Conservation (phyloP, 2,797 vertebrate species). For the Muraenolepis orangiensis region DNA sequence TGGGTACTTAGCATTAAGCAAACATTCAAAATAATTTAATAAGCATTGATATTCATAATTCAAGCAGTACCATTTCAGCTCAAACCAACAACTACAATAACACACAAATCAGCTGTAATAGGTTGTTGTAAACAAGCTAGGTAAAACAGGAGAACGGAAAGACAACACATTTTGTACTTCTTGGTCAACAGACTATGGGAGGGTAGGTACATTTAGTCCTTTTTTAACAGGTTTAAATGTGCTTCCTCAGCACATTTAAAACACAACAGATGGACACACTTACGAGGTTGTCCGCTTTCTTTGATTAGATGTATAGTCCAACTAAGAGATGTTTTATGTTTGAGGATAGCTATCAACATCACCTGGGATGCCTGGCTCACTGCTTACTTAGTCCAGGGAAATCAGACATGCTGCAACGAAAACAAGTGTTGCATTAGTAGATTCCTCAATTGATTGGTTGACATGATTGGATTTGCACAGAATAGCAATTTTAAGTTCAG, state of each 20-base stretch:
- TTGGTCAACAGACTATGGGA: neutral
- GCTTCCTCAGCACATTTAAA: neutral
- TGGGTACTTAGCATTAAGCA: constrained; percentile 2
- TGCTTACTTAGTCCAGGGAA: neutral
- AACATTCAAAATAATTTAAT: constrained; percentile 1
- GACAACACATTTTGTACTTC: neutral
- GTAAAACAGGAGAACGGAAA: neutral
- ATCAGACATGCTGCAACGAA: neutral
- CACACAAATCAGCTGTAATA: neutral
- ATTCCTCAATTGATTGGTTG: neutral
- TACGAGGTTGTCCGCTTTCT: neutral
- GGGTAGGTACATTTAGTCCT: neutral
- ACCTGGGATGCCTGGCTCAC: neutral
- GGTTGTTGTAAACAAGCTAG: neutral
- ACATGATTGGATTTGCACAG: neutral
- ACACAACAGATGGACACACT: constrained; percentile 7
- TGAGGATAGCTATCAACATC: neutral
- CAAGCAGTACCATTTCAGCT: neutral
- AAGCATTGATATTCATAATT: neutral
- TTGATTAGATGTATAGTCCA: neutral
- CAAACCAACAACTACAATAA: neutral
- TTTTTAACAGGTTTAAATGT: constrained; percentile 14
- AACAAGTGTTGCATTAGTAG: neutral
- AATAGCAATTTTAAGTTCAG: neutral
- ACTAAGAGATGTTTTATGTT: neutral